A percentile compares a stretch with the other conserved stretches of the same genome.
Conservation (phyloP, 2,888 invertebrate genomes). For the Caenorhabditis virilis region DNA sequence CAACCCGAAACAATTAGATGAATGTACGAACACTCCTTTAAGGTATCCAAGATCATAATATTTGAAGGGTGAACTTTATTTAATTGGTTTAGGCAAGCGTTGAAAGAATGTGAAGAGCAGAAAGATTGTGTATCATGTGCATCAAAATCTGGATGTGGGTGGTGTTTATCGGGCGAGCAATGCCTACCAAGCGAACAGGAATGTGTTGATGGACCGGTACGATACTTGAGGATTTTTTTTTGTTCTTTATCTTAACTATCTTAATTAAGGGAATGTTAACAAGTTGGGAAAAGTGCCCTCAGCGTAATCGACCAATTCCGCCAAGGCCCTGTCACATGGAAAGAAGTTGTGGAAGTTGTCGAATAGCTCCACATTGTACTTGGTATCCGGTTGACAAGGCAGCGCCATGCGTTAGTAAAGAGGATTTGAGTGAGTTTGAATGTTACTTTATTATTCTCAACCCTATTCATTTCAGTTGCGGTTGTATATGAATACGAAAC, state of each 20-base stretch:
- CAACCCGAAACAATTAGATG: constrained; percentile 23
- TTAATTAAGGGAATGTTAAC: constrained; percentile 43
- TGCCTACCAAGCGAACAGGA: constrained; percentile 50
- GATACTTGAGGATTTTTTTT: too few species aligned
- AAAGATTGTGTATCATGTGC: constrained; percentile 62
- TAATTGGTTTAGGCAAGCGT: constrained; percentile 25
- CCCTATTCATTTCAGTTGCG: constrained; percentile 22
- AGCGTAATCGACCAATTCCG: constrained; percentile 4
- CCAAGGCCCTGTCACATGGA: constrained; percentile 55
- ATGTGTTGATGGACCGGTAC: constrained; percentile 53
- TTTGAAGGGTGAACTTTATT: background rate
- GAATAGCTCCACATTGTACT: constrained; percentile 56
- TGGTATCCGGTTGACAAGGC: constrained; percentile 59
- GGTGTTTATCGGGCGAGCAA: constrained; percentile 63
- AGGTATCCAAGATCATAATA: constrained; percentile 10
- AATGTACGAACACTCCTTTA: constrained; percentile 37
- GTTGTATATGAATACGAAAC: constrained; percentile 36
- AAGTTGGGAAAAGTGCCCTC: constrained; percentile 48
- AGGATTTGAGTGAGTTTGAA: constrained; percentile 30
- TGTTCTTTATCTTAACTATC: background rate
- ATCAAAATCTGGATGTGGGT: constrained; percentile 61
- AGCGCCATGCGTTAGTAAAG: constrained; percentile 34
- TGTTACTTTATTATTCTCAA: background rate
- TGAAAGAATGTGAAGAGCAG: constrained; percentile 57
- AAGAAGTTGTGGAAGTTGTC: constrained; percentile 60